Base-by-base conservation (phyloP, 2,888 invertebrate species). In the Volucella zonaria region DNA sequence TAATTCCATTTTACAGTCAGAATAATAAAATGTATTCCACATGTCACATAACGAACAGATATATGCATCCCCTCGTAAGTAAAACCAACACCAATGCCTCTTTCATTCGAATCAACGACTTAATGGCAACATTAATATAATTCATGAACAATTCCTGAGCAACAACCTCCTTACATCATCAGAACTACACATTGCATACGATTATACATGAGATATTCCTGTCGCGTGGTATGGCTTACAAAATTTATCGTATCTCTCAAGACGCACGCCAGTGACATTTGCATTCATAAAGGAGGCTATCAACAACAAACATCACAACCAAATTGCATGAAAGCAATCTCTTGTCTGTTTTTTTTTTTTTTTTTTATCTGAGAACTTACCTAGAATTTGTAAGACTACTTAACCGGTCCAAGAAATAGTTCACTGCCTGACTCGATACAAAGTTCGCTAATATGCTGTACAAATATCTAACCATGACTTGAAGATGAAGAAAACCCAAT, bases 321-420 rank as follows among this genome's bases (percentile, higher is more conserved):
- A 75, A 42, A 23, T 23, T 15, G 49, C 66, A 40, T 12, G 18
- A 52, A 71, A 70, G 58, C 58, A 52, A 66, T 58, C 51, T 62
- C 40, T 56, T 45, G 59, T 31, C 18, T 18, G 18, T 18, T 18
- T 18, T 18, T 18, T 18, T 3, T 12, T 31, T 6, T 0, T 31
- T 31, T 31, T 31, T 31, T 31, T 31, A 31, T 31, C 31, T 31
- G 31, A 31, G 31, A 31, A 31, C 31, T 31, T 31, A 31, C 31
- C 4, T 6, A 31, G 31, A 31, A 31, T 31, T 31, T 31, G 31
- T 31, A 31, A 31, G 6, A 31, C 31, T 31, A 31, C 31, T 31
- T 31, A 74, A 82, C 79, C 82, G 59, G 82, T 79, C 68, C 49
- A 52, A 66, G 54, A 83, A 75, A 70, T 83, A 79, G 79, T 83